Conservation (phyloP, 2,888 invertebrate species). For the Sarcophaga variegata region DNA sequence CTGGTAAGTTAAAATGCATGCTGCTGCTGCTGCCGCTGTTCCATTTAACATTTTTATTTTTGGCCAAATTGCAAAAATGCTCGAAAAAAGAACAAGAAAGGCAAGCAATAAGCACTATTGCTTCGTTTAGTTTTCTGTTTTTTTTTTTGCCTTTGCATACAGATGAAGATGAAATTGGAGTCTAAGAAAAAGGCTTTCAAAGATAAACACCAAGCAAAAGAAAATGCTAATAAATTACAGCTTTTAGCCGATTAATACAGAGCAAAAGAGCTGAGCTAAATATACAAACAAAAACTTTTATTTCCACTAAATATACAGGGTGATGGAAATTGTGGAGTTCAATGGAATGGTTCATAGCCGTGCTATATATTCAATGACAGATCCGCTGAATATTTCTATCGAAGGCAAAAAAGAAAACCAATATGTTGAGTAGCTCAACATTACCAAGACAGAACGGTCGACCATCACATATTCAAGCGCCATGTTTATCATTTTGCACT, state of each 20-base stretch:
- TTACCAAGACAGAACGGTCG: too few species aligned
- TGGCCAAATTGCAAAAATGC: conserved; percentile 69
- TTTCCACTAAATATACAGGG: conserved; percentile 28
- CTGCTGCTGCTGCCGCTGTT: conserved; percentile 4
- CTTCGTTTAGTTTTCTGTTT: conserved; percentile 39
- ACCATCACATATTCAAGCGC: too few species aligned
- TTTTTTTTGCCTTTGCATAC: conserved; percentile 25
- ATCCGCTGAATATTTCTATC: too few species aligned
- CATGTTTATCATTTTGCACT: too few species aligned
- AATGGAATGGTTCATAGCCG: not conserved
- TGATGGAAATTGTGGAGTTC: not conserved
- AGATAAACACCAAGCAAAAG: conserved; percentile 68
- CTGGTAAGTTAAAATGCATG: too few species aligned
- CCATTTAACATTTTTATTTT: conserved; percentile 44
- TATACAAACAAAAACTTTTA: conserved; percentile 43
- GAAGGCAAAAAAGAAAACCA: too few species aligned
- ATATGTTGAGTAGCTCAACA: too few species aligned
- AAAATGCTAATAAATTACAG: conserved; percentile 69
- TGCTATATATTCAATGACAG: not conserved
- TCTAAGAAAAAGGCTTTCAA: conserved; percentile 55
- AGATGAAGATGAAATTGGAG: conserved; percentile 56
- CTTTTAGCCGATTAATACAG: conserved; percentile 68
- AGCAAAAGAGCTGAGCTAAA: conserved; percentile 63
- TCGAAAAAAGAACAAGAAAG: too few species aligned
- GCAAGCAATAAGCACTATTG: conserved; percentile 58